These are phyloP conservation scores for Ceyx cyanopectus DNA, from an alignment of 2,113 vertebrate species.

Conservation along the genomic window DNA sequence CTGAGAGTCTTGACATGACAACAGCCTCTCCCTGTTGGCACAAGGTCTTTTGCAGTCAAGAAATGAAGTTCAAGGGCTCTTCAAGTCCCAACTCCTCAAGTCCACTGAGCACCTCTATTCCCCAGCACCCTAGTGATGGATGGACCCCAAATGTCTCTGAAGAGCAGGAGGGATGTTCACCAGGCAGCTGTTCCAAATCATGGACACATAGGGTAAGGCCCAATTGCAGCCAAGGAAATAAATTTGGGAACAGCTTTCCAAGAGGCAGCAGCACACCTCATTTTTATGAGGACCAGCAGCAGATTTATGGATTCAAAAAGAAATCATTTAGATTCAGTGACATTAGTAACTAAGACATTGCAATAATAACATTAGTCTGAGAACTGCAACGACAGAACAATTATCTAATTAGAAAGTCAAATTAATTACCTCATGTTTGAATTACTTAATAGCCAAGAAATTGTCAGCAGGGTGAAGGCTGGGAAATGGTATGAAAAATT, in stretches of 20 bases:
- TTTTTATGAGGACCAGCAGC: not conserved
- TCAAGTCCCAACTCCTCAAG: not conserved
- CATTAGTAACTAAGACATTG: not conserved
- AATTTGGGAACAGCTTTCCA: not conserved
- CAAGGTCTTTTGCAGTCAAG: not conserved
- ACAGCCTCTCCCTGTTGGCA: not conserved
- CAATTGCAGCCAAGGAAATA: not conserved
- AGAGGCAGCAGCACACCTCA: not conserved
- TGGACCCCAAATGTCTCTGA: not conserved
- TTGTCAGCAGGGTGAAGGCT: not conserved
- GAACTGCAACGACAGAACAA: not conserved
- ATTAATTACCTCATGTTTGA: not conserved
- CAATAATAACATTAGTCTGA: not conserved
- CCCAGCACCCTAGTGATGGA: not conserved
- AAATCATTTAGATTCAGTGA: not conserved
- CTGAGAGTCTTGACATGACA: not conserved
- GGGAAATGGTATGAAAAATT: not conserved
- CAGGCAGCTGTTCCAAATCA: not conserved
- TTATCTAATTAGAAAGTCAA: slow-evolving; percentile 37
- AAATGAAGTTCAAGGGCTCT: not conserved
- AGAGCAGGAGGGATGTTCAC: not conserved
- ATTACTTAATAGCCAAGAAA: not conserved
- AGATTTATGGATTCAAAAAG: not conserved
- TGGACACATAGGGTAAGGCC: not conserved
- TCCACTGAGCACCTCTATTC: not conserved